phyloP scores from a whole-genome alignment of 2,888 invertebrate genomes.

The Pantelozetes paolii region DNA sequence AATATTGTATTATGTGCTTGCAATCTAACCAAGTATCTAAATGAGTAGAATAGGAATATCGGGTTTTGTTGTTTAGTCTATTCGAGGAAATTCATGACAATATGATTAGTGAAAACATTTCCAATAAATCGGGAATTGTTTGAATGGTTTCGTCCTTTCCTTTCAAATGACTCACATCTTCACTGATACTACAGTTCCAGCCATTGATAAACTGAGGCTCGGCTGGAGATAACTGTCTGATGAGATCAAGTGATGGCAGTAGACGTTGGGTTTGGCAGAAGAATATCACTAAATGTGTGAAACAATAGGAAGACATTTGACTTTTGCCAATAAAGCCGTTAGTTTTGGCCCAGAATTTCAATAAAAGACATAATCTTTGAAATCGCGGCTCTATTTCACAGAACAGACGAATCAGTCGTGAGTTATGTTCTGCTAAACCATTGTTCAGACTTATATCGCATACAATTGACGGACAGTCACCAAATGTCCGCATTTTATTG shows the following conservation, averaged over 20 bases:
- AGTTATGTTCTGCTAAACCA: slow-evolving; percentile 40
- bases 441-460: not conserved
- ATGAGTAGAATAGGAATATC: too few species aligned
- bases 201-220: not conserved
- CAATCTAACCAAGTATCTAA: too few species aligned
- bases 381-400: slow-evolving; percentile 41
- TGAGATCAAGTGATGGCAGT: slow-evolving; percentile 41
- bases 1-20: too few species aligned
- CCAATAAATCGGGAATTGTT: too few species aligned
- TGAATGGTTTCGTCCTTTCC: too few species aligned
- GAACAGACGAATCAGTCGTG: slow-evolving; percentile 40
- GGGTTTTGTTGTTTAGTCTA: too few species aligned
- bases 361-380: slow-evolving; percentile 37
- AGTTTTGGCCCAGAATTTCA: slow-evolving; percentile 45
- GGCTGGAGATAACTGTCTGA: not conserved
- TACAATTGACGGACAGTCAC: not conserved
- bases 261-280: slow-evolving; percentile 43
- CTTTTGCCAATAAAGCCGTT: slow-evolving; percentile 43
- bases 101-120: too few species aligned
- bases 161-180: not conserved
- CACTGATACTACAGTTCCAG: not conserved
- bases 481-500: not conserved
- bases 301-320: slow-evolving; percentile 42
- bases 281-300: slow-evolving; percentile 42
- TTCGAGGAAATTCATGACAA: too few species aligned